A percentile compares a stretch with the other conserved stretches of the same genome.
These are phyloP conservation scores for Drosophila borborema DNA, from an alignment of 2,888 invertebrate species.

Conservation along the genomic window DNA sequence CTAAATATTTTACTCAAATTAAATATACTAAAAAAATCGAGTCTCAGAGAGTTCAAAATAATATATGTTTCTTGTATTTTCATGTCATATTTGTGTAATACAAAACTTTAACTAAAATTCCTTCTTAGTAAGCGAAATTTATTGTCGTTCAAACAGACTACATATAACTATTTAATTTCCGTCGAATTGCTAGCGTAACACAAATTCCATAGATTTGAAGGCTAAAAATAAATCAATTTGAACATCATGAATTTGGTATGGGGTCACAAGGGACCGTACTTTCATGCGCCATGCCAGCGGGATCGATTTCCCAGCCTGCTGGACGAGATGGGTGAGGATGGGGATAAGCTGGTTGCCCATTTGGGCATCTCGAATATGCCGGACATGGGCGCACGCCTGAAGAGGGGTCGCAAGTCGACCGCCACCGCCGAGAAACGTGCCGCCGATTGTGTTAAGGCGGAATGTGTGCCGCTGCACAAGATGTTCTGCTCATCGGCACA, in stretches of 20 bases:
- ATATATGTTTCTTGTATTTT: neutral
- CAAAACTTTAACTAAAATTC: neutral
- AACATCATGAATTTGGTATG: conserved; percentile 36
- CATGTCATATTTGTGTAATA: neutral
- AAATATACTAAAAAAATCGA: too few species aligned
- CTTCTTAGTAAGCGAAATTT: neutral
- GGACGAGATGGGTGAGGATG: conserved; percentile 36
- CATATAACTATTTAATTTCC: neutral
- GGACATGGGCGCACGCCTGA: conserved; percentile 48
- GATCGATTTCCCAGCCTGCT: conserved; percentile 39
- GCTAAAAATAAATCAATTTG: neutral
- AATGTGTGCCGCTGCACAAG: conserved; percentile 27
- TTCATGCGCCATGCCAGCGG: conserved; percentile 38
- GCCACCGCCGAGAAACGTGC: conserved; percentile 18
- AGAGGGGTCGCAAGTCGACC: conserved; percentile 9
- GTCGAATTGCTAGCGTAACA: neutral
- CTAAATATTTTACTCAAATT: too few species aligned
- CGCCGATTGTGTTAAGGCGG: conserved; percentile 25
- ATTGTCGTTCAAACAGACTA: neutral
- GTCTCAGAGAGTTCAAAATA: too few species aligned
- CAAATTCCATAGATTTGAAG: neutral
- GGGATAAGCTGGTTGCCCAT: conserved; percentile 41
- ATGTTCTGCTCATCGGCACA: conserved; percentile 19
- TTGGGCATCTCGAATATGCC: conserved; percentile 31
- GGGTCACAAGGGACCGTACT: conserved; percentile 44